phyloP scores from a whole-genome alignment of 2,888 invertebrate genomes.

The Sepioteuthis lessoniana region DNA sequence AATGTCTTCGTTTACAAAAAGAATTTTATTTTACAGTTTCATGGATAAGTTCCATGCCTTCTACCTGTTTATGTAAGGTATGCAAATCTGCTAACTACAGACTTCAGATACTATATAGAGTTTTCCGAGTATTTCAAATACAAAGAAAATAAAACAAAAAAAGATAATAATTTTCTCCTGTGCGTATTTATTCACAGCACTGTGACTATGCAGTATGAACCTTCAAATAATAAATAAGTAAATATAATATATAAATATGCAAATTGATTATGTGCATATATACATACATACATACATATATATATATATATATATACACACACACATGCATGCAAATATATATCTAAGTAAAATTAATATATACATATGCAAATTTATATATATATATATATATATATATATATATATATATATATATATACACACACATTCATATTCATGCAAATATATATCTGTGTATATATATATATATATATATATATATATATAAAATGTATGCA shows the following conservation, averaged over 20 bases:
- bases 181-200: background rate
- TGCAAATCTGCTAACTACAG: background rate
- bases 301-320: background rate
- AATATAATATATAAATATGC: background rate
- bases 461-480: background rate
- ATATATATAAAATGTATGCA: background rate
- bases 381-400: background rate
- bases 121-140: background rate
- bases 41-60: background rate
- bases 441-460: background rate
- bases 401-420: conserved; percentile 5
- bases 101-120: background rate
- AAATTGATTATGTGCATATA: background rate
- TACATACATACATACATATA: background rate
- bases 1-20: background rate
- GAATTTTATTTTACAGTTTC: background rate
- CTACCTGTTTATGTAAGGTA: background rate
- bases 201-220: background rate
- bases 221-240: background rate
- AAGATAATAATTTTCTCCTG: background rate
- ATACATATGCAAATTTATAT: background rate
- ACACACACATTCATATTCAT: background rate
- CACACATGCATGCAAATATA: background rate
- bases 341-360: background rate
- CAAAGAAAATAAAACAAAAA: background rate